Evolutionary conservation across 2,888 invertebrate species (phyloP), one percentile per base, ranked within the genome.

Genomic region (Netelia virgata): DNA sequence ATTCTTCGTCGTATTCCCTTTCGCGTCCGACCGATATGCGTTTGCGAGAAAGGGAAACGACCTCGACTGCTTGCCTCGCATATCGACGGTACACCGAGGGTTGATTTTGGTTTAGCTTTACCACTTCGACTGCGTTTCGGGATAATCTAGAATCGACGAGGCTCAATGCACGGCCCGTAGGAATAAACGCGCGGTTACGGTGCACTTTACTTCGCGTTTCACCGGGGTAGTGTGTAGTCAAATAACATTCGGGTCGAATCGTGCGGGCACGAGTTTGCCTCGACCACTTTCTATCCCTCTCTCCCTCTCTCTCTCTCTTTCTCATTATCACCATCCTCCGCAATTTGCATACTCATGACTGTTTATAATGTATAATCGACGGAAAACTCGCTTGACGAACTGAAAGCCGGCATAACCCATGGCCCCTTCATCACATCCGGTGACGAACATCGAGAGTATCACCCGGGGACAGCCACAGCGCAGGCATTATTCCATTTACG

Each of bases 341-440:
- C 73, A 78, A 74, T 84, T 84, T 81, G 84, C 84, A 84, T 84
- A 82, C 84, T 82, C 81, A 82, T 77, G 70, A 84, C 84, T 84
- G 81, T 82, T 84, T 84, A 84, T 82, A 82, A 84, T 84, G 77
- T 64, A 82, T 84, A 84, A 84, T 84, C 77, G 84, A 82, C 81
- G 81, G 61, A 69, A 84, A 84, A 77, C 84, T 64, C 36, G 74
- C 28, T 70, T 57, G 69, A 78, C 80, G 47, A 76, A 80, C 57
- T 50, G 63, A 20, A 72, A 68, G 53, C 50, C 43, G 59, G 18
- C 23, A 28, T 63, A 61, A 18, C 53, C 23, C 10, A 18, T 28
- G 23, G 63, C 36, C 10, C 69, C 59, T 16, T 20, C 61, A 64
- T 74, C 61, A 43, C n/a, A 11, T n/a, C 47, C 55, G 16, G 23